These are phyloP conservation scores for western clawed frog (Xenopus tropicalis) DNA, from an alignment of 2,113 vertebrate species.

Conservation along the genomic window UCB_Xtro_10.0 CM004451.2:25920501-25921000, in stretches of 20 bases:
- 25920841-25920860: conserved; percentile 71
- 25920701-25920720: conserved; percentile 76
- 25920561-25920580: not conserved
- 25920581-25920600: not conserved
- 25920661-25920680: conserved; percentile 37
- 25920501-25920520: not conserved
- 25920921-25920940: conserved; percentile 73
- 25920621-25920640: not conserved
- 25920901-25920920: conserved; percentile 95
- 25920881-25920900: conserved; percentile 96
- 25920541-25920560: not conserved
- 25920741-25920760: conserved; percentile 73
- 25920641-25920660: not conserved
- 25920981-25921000: conserved; percentile 76
- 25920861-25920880: conserved; percentile 90
- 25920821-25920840: conserved; percentile 61
- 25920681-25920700: conserved; percentile 59
- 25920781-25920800: conserved; percentile 89
- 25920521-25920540: not conserved
- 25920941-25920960: conserved; percentile 47
- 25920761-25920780: conserved; percentile 65
- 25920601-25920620: not conserved
- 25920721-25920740: conserved; percentile 87
- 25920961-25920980: conserved; percentile 22
- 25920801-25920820: conserved; percentile 79